A percentile compares a stretch with the other conserved stretches of the same genome.
These are phyloP conservation scores for Scylla paramamosain DNA, from an alignment of 1,140 invertebrate genomes.

Conservation along the genomic window DNA sequence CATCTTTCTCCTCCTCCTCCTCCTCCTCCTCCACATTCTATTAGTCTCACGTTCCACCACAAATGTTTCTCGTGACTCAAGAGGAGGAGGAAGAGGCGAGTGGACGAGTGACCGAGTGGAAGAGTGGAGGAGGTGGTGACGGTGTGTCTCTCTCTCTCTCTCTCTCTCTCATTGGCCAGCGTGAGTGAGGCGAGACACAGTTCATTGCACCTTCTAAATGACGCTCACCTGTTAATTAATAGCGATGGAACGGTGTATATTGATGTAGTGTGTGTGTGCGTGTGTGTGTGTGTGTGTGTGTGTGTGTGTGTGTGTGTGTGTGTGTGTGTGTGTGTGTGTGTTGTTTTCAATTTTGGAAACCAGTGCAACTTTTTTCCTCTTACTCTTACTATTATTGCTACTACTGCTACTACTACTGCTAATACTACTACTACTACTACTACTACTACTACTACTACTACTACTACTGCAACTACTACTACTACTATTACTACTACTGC, in stretches of 20 bases:
- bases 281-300: too few species aligned
- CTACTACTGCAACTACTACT: too few species aligned
- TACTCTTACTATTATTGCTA: not conserved
- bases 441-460: too few species aligned
- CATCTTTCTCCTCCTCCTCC: not conserved
- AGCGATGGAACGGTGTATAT: too few species aligned
- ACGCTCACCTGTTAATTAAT: too few species aligned
- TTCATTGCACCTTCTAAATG: too few species aligned
- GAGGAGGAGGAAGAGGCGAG: not conserved
- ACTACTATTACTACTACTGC: not conserved
- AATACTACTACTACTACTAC: not conserved
- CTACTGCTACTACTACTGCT: not conserved
- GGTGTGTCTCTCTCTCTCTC: not conserved
- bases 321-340: too few species aligned
- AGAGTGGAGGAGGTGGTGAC: not conserved
- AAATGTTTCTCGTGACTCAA: constrained; percentile 14
- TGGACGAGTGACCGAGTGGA: not conserved
- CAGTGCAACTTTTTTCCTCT: not conserved
- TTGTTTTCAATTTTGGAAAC: too few species aligned
- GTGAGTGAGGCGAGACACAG: too few species aligned
- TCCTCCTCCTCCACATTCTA: constrained; percentile 12
- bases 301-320: too few species aligned
- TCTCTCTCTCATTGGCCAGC: not conserved
- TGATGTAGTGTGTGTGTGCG: too few species aligned
- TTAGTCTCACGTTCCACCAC: not conserved